These are phyloP conservation scores for Vulpes ferrilata DNA, from an alignment of 2,113 vertebrate genomes.

Conservation along the genomic window DNA sequence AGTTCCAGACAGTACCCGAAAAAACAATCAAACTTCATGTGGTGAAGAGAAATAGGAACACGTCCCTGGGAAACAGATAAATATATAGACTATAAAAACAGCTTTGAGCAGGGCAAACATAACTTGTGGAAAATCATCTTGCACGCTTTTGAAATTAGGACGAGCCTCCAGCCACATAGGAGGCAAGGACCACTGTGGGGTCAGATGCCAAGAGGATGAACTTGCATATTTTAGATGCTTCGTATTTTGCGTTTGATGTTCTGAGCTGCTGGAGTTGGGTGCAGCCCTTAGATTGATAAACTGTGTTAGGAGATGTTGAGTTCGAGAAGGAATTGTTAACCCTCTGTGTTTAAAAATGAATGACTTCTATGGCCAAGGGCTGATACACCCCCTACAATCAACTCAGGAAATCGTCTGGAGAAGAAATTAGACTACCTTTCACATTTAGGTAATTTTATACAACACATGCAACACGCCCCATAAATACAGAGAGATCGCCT, in stretches of 20 bases:
- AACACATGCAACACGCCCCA: accelerated
- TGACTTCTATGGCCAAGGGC: background rate
- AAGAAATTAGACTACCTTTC: background rate
- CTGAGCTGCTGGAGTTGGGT: background rate
- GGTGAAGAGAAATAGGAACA: background rate
- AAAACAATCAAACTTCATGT: slow-evolving; percentile 59
- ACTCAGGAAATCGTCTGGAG: background rate
- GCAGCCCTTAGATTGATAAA: background rate
- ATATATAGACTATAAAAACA: slow-evolving; percentile 45
- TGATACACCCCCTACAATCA: background rate
- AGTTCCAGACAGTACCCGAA: slow-evolving; percentile 56
- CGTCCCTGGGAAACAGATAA: slow-evolving; percentile 55
- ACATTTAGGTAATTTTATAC: background rate
- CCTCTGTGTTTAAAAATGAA: background rate
- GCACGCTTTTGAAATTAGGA: background rate
- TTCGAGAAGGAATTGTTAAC: background rate
- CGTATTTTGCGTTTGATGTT: background rate
- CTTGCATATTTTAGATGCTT: background rate
- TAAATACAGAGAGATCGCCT: background rate
- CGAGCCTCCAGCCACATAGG: background rate
- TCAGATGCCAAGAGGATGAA: background rate
- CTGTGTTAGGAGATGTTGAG: background rate
- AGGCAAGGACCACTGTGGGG: background rate
- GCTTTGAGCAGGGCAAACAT: background rate
- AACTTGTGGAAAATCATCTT: background rate